Evolutionary conservation across 2,797 vertebrate species (phyloP), one percentile per base, ranked within the genome.

Genomic region (Chelmon rostratus): DNA sequence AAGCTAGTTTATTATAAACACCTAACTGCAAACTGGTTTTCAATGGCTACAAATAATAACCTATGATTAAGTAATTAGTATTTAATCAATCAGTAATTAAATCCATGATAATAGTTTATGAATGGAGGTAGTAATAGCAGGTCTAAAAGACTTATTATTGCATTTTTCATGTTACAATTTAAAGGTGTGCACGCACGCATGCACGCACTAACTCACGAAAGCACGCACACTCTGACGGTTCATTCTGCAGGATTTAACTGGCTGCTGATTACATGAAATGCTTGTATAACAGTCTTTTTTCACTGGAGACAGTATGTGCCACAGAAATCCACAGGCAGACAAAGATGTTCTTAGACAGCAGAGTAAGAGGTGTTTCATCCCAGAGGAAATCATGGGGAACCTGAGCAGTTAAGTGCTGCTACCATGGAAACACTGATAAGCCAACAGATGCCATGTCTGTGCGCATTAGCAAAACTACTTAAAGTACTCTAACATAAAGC

Each of bases 361-460:
- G 74, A 68, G 73, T 68, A 33, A 53, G 78, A 89, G 76, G 73
- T 57, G 76, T 81, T 81, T 74, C 78, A 83, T 90, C 88, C 84
- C 79, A 72, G 64, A 91, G 89, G 91, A 93, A 91, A 91, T 90
- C 87, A 88, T 37, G 49, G 75, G 46, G 49, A 73, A 86, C 77
- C 76, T 78, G 54, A 70, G 72, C 72, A 59, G 76, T 65, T 67
- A 74, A 57, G 35, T 66, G 69, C 78, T 37, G 88, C 84, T 91
- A 33, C 86, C 86, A 89, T 89, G 89, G 87, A 83, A 92, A 93
- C 89, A 44, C 44, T 63, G 47, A 86, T 84, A 65, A 76, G 68
- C 68, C 73, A 82, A 90, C 83, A 89, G 90, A 86, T 92, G 77
- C 65, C 74, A 81, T 44, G 79, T 74, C 67, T 84, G 73, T 53